Base-by-base conservation (phyloP, 2,797 vertebrate genomes). In the Propithecus deckenii region DNA sequence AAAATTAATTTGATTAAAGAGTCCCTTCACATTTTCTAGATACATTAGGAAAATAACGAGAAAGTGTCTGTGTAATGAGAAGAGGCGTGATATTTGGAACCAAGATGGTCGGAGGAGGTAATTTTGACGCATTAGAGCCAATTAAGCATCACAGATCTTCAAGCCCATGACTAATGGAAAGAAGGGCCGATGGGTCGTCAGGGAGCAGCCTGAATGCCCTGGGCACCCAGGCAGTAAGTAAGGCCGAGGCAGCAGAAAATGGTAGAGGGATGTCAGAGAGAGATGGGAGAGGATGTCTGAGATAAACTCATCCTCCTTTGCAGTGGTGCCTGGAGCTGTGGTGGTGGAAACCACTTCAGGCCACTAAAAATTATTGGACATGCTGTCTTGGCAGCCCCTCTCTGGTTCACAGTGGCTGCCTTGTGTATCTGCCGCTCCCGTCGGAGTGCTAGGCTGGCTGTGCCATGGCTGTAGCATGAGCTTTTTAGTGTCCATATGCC, bases 401-500 rank as follows among this genome's bases (percentile, higher is more conserved):
- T 59, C 12, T 20, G 69, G 61, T n/a, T 74, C 43, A 0, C 75
- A 18, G 59, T 23, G 81, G 41, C 43, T 14, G 83, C 93, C 55
- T 84, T 38, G 7, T 67, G 22, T 59, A 6, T 61, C 61, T 35
- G 46, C 86, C 0, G 7, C 83, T 89, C 85, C 69, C 63, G 0
- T 0, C 28, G 83, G 86, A 5, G 14, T 1, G 67, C n/a, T 84
- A n/a, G 38, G 74, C 65, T 35, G 32, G 63, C 32, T 88, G 12
- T 0, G 0, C 86, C 55, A 22, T 20, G 20, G 86, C 18, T 38
- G 0, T 74, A 91, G 38, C 0, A 1, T 12, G 94, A 30, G 89
- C 38, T 71, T 96, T 95, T 92, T 32, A 94, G 87, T 80, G 86
- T 48, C 80, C 95, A 17, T 94, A 79, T 95, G 96, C 95, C 94